Evolutionary conservation across 2,888 invertebrate species (phyloP).

Genomic region (Caenorhabditis uteleia): DNA sequence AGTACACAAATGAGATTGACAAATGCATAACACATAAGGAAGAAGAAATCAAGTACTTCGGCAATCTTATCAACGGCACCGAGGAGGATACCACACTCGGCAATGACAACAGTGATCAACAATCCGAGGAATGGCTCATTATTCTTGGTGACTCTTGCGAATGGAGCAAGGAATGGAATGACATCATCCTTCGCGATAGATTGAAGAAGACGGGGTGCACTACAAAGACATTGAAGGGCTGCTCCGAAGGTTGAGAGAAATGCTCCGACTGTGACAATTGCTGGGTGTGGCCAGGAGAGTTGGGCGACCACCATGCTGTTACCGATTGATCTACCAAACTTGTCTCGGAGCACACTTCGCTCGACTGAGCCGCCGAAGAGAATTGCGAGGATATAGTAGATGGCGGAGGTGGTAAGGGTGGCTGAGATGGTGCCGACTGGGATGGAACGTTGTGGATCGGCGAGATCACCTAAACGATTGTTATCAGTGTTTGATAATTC

Average conservation of each 20-base stretch:
- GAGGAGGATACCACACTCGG: constrained; percentile 79
- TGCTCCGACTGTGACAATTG: constrained; percentile 96
- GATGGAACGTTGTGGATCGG: constrained; percentile 97
- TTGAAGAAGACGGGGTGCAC: constrained; percentile 77
- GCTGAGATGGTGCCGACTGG: constrained; percentile 96
- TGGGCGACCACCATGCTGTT: constrained; percentile 93
- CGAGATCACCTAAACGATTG: constrained; percentile 81
- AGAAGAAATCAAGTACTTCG: constrained; percentile 80
- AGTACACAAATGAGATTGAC: constrained; percentile 98
- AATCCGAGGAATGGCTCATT: constrained; percentile 96
- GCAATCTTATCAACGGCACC: constrained; percentile 95
- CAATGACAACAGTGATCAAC: constrained; percentile 80
- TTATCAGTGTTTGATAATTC: background rate
- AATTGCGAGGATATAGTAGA: constrained; percentile 85
- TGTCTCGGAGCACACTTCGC: constrained; percentile 90
- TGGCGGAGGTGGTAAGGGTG: constrained; percentile 90
- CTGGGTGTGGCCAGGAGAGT: constrained; percentile 97
- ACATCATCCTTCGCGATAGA: constrained; percentile 97
- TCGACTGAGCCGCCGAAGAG: constrained; percentile 89
- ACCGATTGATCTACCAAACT: constrained; percentile 97
- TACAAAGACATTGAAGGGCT: constrained; percentile 86
- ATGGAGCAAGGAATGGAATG: constrained; percentile 91
- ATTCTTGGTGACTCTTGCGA: constrained; percentile 89
- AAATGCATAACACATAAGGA: constrained; percentile 99
- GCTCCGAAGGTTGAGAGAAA: constrained; percentile 97